phyloP scores from a whole-genome alignment of 2,797 vertebrate genomes.

The Chaenodraco wilsoni region DNA sequence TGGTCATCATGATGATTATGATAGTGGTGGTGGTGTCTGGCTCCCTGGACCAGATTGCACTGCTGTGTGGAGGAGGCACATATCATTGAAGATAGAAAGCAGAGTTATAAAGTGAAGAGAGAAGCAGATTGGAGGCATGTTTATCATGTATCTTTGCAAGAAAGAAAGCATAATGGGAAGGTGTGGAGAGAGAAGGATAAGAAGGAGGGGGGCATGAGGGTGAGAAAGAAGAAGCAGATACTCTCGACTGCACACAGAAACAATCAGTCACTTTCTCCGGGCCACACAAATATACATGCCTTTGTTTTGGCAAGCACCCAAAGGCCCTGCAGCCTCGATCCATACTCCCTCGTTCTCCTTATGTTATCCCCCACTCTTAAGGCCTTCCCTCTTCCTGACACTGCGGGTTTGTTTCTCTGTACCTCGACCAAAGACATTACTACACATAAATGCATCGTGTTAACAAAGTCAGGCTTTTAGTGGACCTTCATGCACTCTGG shows the following conservation, averaged over 20 bases:
- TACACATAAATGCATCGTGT: constrained; percentile 30
- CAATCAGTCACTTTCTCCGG: constrained; percentile 62
- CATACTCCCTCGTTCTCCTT: constrained; percentile 59
- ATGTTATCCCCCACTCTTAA: constrained; percentile 61
- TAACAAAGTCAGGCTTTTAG: constrained; percentile 12
- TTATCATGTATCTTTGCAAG: constrained; percentile 51
- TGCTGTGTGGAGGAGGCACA: constrained; percentile 20
- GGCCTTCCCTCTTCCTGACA: constrained; percentile 62
- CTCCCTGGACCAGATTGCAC: constrained; percentile 39
- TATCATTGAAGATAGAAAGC: constrained; percentile 29
- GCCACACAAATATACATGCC: constrained; percentile 62
- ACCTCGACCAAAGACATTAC: constrained; percentile 38
- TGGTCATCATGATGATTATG: constrained; percentile 54
- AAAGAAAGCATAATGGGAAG: constrained; percentile 45
- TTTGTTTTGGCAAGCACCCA: constrained; percentile 75
- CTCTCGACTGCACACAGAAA: constrained; percentile 64
- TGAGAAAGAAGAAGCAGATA: constrained; percentile 41
- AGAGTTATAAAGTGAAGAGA: constrained; percentile 42
- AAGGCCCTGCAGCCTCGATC: constrained; percentile 65
- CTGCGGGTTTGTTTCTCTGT: constrained; percentile 40
- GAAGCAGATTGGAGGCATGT: constrained; percentile 32
- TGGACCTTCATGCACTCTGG: constrained; percentile 11
- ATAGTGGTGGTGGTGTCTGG: constrained; percentile 48
- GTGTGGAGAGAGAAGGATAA: constrained; percentile 42
- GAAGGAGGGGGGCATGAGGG: constrained; percentile 9